These are phyloP conservation scores for Myzus persicae DNA, from an alignment of 1,140 invertebrate genomes.

Conservation along the genomic window DNA sequence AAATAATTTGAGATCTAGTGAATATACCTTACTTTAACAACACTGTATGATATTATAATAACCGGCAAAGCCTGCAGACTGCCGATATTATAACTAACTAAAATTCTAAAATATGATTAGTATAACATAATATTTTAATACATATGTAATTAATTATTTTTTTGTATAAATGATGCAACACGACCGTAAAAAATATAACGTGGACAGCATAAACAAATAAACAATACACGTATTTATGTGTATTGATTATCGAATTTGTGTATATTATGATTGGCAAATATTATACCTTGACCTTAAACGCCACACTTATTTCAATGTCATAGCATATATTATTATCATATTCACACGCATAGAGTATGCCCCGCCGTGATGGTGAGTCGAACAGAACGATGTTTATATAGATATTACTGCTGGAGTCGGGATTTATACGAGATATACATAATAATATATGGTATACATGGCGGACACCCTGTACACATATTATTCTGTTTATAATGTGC, in stretches of 20 bases:
- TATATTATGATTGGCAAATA: not conserved
- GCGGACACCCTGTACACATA: no score
- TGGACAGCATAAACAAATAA: not conserved
- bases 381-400: not conserved
- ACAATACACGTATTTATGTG: not conserved
- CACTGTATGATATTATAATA: not conserved
- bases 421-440: not conserved
- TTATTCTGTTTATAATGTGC: no score
- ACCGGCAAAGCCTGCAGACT: not conserved
- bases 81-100: not conserved
- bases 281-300: conserved; percentile 9
- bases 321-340: not conserved
- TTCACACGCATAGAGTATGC: not conserved
- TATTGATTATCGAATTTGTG: conserved; percentile 1
- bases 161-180: not conserved
- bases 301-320: conserved; percentile 2
- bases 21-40: not conserved
- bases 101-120: not conserved
- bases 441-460: not conserved
- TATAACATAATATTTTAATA: not conserved
- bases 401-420: not conserved
- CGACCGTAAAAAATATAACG: not conserved
- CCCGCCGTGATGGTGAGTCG: no score
- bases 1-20: not conserved
- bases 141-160: no score